phyloP scores from a whole-genome alignment of 1,140 invertebrate species.

The Bombus breviceps region DNA sequence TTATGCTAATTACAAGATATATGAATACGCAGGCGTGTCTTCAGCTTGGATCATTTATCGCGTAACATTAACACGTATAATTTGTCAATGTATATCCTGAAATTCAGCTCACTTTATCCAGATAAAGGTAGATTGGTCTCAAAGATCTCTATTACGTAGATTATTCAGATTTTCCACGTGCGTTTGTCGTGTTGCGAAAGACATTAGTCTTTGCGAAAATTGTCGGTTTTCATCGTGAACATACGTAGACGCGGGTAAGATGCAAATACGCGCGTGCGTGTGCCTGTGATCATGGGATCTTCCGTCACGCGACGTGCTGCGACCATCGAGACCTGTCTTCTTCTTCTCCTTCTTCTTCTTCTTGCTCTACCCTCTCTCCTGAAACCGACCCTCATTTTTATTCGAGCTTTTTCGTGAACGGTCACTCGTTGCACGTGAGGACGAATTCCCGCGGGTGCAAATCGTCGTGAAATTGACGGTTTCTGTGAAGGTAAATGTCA shows the following conservation, averaged over 20 bases:
- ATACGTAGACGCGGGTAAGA: constrained; percentile 33
- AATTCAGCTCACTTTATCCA: not conserved
- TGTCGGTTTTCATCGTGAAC: not conserved
- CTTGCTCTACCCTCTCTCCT: not conserved
- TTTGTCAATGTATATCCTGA: not conserved
- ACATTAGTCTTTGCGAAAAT: not conserved
- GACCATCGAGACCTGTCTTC: constrained; percentile 28
- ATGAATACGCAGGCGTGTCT: not conserved
- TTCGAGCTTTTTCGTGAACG: constrained; percentile 55
- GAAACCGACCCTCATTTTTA: constrained; percentile 13
- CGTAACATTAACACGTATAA: not conserved
- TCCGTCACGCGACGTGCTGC: constrained; percentile 66
- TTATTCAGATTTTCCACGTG: not conserved
- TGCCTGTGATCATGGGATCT: constrained; percentile 43
- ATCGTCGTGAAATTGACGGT: constrained; percentile 62
- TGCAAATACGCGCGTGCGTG: constrained; percentile 62
- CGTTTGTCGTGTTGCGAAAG: not conserved
- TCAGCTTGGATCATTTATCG: not conserved
- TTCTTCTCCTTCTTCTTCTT: constrained; percentile 24
- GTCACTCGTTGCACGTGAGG: constrained; percentile 62
- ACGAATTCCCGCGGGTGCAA: constrained; percentile 64
- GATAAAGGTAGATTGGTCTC: not conserved
- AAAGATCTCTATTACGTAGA: not conserved
- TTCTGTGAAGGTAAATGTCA: constrained; percentile 33
- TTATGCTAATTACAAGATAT: not conserved